These are phyloP conservation scores for Musca domestica DNA, from an alignment of 1,140 invertebrate genomes.

Conservation along the genomic window DNA sequence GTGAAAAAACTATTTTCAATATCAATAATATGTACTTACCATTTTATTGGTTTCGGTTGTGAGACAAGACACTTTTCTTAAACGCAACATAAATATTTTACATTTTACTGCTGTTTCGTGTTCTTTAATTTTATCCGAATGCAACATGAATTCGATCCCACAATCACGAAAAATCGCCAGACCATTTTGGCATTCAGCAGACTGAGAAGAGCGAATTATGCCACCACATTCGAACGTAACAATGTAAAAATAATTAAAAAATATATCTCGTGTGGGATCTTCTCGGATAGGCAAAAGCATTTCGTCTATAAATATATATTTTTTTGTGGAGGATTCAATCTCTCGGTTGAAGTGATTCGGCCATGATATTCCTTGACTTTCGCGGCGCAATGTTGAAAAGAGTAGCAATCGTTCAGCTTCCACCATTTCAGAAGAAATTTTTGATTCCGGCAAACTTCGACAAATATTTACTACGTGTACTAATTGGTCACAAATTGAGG, in stretches of 20 bases:
- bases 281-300: conserved; percentile 40
- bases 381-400: conserved; percentile 35
- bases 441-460: conserved; percentile 44
- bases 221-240: conserved; percentile 45
- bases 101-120: conserved; percentile 36
- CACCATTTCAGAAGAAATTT: conserved; percentile 48
- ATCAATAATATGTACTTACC: background rate
- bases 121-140: background rate
- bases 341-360: background rate
- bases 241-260: conserved; percentile 51
- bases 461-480: conserved; percentile 46
- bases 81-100: conserved; percentile 46
- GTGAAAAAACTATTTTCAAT: too few species aligned
- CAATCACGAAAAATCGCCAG: conserved; percentile 42
- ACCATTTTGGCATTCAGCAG: conserved; percentile 43
- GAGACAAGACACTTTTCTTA: conserved; percentile 45
- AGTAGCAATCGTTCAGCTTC: conserved; percentile 47
- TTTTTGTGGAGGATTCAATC: conserved; percentile 5
- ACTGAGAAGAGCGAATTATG: conserved; percentile 46
- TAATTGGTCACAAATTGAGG: conserved; percentile 41
- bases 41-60: conserved; percentile 35
- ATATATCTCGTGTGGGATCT: conserved; percentile 42
- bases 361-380: background rate
- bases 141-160: conserved; percentile 23
- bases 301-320: conserved; percentile 38